Base-by-base conservation (phyloP, 2,797 vertebrate species). In the Oreonectes daqikongensis region DNA sequence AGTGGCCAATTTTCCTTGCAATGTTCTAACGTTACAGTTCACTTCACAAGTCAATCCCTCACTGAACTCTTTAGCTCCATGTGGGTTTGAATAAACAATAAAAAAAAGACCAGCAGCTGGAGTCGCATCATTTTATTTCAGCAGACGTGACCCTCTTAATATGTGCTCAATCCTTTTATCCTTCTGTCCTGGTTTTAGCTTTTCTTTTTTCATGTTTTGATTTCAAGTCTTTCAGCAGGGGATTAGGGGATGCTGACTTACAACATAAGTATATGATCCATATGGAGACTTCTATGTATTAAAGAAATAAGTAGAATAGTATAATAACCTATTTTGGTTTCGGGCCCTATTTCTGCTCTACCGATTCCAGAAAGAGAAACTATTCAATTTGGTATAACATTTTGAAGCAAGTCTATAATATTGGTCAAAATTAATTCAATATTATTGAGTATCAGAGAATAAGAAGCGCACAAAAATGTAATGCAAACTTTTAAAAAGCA, bases 81-180 rank as follows among this genome's bases (percentile, higher is more conserved):
- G 28, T 69, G 55, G 50, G 53, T 6, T 65, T 77, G 44, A 53
- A 48, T 60, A 69, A 30, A 77, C 28, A 35, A 79, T 22, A 72
- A 50, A 22, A 50, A 22, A 72, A 28, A 79, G 48, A 73, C 44
- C 18, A 35, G 40, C 81, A 80, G 77, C 81, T 73, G 77, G 72
- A 79, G 24, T 77, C n/a, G 3, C 38, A 59, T 55, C 2, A 40
- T 66, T 65, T 32, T 35, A 40, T 66, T 69, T 32, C 40, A 55
- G 9, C 38, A 67, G 60, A 61, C 14, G 38, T 57, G 60, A 74
- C 40, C 20, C 44, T 68, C 42, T 78, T 74, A 55, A 68, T 42
- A 66, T 67, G 17, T 40, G 85, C 65, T 80, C 83, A 84, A 82
- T 86, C 84, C 82, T 87, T 86, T 85, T 73, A 85, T 83, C 80